phyloP scores from a whole-genome alignment of 2,888 invertebrate species.

The Drosophila greeni region DNA sequence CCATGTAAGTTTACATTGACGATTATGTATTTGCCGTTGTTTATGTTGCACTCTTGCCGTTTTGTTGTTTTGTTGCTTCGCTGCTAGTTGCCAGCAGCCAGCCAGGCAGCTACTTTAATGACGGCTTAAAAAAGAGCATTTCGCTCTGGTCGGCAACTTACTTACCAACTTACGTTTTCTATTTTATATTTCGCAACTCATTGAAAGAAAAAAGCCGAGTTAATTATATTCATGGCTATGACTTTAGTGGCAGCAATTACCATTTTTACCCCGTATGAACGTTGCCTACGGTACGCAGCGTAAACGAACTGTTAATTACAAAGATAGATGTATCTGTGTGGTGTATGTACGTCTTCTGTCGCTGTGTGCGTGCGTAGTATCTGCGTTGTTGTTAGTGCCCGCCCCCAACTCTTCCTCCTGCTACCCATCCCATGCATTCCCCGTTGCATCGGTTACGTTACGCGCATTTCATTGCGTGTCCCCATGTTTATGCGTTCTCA shows the following conservation, averaged over 20 bases:
- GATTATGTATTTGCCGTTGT: constrained; percentile 58
- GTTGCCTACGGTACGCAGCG: constrained; percentile 59
- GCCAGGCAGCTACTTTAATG: constrained; percentile 23
- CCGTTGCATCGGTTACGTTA: constrained; percentile 40
- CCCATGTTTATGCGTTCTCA: constrained; percentile 19
- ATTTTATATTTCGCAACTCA: constrained; percentile 63
- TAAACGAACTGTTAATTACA: constrained; percentile 68
- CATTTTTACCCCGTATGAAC: constrained; percentile 34
- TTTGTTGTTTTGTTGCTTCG: constrained; percentile 9
- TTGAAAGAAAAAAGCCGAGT: constrained; percentile 51
- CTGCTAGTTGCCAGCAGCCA: constrained; percentile 1
- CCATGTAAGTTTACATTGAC: constrained; percentile 65
- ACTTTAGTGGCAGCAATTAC: constrained; percentile 47
- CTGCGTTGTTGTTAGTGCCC: constrained; percentile 14
- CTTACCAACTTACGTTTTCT: constrained; percentile 59
- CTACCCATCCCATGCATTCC: constrained; percentile 1
- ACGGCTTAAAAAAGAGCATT: constrained; percentile 41
- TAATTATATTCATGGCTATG: constrained; percentile 62
- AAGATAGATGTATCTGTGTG: constrained; percentile 29
- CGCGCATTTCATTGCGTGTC: constrained; percentile 41
- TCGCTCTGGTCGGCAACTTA: constrained; percentile 58
- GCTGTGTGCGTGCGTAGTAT: constrained; percentile 7
- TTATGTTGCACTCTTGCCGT: constrained; percentile 37
- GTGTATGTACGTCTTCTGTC: constrained; percentile 2
- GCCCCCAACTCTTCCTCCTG: not conserved